Base-by-base conservation (phyloP, 2,888 invertebrate genomes). In the Ectobius pallidus region DNA sequence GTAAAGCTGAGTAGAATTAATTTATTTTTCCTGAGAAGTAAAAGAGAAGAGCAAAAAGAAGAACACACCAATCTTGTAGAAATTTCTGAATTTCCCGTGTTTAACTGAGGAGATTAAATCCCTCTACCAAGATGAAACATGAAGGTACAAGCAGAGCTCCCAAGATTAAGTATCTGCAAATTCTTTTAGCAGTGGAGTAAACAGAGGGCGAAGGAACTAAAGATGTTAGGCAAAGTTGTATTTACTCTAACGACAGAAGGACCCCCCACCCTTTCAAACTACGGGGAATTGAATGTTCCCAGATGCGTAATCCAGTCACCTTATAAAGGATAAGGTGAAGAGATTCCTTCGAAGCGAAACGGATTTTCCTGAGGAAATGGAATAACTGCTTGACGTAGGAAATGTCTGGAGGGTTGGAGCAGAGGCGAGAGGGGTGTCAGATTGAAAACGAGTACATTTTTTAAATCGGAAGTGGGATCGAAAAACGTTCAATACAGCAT, bases 281-380 rank as follows among this genome's bases (percentile, higher is more conserved):
- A 52, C 25, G n/a, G 52, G 52, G 52, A 52, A 52, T 52, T 52
- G 52, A 52, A 52, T 52, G 22, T 52, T 52, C 52, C n/a, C 25
- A 52, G 25, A 52, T 52, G 14, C 52, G 52, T 52, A 52, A 52
- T 52, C 52, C 52, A 52, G 20, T 52, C 52, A 52, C 52, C 52
- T 52, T 6, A 52, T 52, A 52, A 52, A 25, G 52, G 25, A 52
- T 52, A 52, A 1, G 11, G 25, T 9, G 52, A 25, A 22, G 49
- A 49, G 52, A 52, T 52, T 52, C 52, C 25, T 52, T 11, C 25
- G 25, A 58, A 58, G 58, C n/a, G 58, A 58, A 58, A 30, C 32
- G 30, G 58, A 58, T 58, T 58, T 58, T 30, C 27, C 58, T 22
- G 25, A 58, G 58, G 58, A 58, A 58, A 58, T 58, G 58, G 32